phyloP scores from a whole-genome alignment of 2,888 invertebrate species.

The Electrophaes corylata region DNA sequence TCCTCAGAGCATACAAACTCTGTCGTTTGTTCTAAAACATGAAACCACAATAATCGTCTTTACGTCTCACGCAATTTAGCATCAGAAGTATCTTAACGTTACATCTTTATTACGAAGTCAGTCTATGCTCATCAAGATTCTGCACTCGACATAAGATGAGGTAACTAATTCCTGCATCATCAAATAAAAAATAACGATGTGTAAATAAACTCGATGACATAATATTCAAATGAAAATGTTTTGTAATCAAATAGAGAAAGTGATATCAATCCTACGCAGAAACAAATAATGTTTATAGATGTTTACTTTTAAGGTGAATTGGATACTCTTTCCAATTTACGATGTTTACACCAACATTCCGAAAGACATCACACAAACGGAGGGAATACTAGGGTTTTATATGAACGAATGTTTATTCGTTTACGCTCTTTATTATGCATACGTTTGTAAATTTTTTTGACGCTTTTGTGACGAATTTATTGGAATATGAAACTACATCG shows the following conservation, averaged over 20 bases:
- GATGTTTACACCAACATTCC: slow-evolving; percentile 11
- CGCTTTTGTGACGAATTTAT: too few relatives aligned
- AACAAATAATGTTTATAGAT: slow-evolving; percentile 6
- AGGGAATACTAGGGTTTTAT: not conserved
- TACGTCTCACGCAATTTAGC: not conserved
- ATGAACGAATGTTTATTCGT: too few relatives aligned
- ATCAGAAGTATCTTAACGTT: not conserved
- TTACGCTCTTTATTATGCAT: too few relatives aligned
- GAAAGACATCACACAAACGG: slow-evolving; percentile 7
- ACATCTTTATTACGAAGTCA: not conserved
- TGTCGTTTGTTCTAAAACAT: not conserved
- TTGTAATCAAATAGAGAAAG: slow-evolving; percentile 24
- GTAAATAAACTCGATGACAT: slow-evolving; percentile 11
- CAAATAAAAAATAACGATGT: slow-evolving; percentile 18
- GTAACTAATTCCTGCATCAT: slow-evolving; percentile 3
- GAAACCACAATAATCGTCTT: not conserved
- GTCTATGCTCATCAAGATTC: slow-evolving; percentile 12
- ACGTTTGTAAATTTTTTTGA: too few relatives aligned
- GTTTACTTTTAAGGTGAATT: slow-evolving; percentile 11
- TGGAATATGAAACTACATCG: too few relatives aligned
- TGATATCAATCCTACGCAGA: slow-evolving; percentile 9
- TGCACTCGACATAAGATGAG: slow-evolving; percentile 3
- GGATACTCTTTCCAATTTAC: slow-evolving; percentile 7
- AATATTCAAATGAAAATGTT: slow-evolving; percentile 19
- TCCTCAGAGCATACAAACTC: not conserved